phyloP scores from a whole-genome alignment of 2,797 vertebrate genomes.

The Australoheros facetus region DNA sequence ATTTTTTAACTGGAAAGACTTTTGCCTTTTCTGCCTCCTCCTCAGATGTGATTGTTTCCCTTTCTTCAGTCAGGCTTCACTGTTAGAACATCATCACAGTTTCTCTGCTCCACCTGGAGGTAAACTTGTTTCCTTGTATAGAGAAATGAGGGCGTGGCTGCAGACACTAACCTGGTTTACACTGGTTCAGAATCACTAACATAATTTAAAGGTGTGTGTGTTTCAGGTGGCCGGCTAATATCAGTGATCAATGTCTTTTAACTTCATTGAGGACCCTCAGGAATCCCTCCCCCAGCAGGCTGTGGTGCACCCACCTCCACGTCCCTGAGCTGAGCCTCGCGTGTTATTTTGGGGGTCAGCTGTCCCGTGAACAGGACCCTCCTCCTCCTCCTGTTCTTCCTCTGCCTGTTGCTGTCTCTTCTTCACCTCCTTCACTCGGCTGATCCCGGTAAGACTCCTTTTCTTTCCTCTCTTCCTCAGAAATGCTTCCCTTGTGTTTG shows the following conservation, averaged over 20 bases:
- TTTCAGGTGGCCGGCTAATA: background rate
- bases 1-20: no score
- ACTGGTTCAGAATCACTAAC: no score
- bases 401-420: slow-evolving; percentile 18
- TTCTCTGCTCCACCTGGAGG: no score
- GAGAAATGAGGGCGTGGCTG: no score
- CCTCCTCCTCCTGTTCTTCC: slow-evolving; percentile 17
- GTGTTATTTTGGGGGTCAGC: slow-evolving; percentile 74
- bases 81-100: no score
- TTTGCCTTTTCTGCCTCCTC: no score
- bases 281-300: background rate
- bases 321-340: slow-evolving; percentile 9
- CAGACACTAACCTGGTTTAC: no score
- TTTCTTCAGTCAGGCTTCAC: no score
- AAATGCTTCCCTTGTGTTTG: background rate
- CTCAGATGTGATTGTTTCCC: no score
- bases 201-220: no score
- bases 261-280: background rate
- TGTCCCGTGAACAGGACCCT: slow-evolving; percentile 34
- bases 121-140: no score
- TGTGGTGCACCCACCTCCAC: background rate
- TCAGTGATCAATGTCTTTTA: background rate
- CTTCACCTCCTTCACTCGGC: slow-evolving; percentile 35
- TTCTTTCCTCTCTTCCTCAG: background rate
- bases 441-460: slow-evolving; percentile 55